Percentiles rank a stretch among this genome's conserved stretches.
These are phyloP conservation scores for Centroberyx gerrardi DNA, from an alignment of 2,797 vertebrate genomes.

Conservation along the genomic window DNA sequence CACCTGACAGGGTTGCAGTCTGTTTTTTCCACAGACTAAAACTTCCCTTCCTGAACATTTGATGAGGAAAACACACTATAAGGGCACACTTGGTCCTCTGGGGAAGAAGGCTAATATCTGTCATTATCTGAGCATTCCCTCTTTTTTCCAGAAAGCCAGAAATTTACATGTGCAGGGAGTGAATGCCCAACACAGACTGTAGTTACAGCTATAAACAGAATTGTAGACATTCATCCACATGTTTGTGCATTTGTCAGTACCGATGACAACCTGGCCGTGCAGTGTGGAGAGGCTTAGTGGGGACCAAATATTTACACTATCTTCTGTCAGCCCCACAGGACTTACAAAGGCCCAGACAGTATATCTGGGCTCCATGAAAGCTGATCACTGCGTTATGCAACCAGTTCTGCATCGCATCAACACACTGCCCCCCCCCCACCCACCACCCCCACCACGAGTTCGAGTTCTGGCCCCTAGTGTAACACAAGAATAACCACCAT, in stretches of 20 bases:
- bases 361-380: slow-evolving; percentile 18
- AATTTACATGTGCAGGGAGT: neutral
- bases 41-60: slow-evolving; percentile 3
- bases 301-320: slow-evolving; percentile 43
- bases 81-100: slow-evolving; percentile 15
- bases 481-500: slow-evolving; percentile 5
- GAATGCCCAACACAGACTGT: neutral
- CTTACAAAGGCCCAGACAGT: neutral
- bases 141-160: neutral
- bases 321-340: neutral
- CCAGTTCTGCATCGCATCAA: neutral
- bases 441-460: neutral
- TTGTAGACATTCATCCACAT: slow-evolving; percentile 4
- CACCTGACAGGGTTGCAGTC: slow-evolving; percentile 1
- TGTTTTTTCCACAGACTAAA: neutral
- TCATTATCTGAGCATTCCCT: neutral
- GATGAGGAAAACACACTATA: neutral
- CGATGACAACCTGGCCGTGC: neutral
- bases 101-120: neutral
- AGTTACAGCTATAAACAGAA: slow-evolving; percentile 15
- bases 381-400: slow-evolving; percentile 17
- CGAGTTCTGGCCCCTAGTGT: neutral
- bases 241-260: slow-evolving; percentile 8
- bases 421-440: neutral
- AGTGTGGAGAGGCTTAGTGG: neutral